These are phyloP conservation scores for Melanaphis sacchari DNA, from an alignment of 1,140 invertebrate species.

Conservation along the genomic window DNA sequence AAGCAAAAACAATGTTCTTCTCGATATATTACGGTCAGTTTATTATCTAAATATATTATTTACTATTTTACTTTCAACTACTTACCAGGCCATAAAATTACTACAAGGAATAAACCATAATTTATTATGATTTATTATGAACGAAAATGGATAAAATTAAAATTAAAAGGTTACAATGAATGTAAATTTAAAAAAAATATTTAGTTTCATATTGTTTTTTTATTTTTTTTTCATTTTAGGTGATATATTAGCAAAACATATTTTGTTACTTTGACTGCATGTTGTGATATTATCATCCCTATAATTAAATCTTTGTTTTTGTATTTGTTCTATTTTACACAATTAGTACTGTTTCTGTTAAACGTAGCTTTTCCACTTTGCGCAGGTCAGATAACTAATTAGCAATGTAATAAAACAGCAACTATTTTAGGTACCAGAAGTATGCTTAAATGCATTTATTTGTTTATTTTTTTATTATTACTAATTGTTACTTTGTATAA, in stretches of 20 bases:
- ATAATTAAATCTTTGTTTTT: neutral
- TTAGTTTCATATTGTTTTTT: neutral
- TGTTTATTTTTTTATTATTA: no score
- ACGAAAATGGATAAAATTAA: neutral
- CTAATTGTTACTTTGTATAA: no score
- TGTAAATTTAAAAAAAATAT: neutral
- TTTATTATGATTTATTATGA: conserved; percentile 1
- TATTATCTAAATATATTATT: neutral
- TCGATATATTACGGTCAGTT: no score
- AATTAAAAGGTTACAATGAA: neutral
- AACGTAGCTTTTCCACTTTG: neutral
- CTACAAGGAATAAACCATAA: neutral
- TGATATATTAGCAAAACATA: neutral
- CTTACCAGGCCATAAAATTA: neutral
- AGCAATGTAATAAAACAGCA: no score
- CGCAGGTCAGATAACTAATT: neutral
- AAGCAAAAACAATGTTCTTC: no score
- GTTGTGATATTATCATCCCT: neutral
- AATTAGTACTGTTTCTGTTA: neutral
- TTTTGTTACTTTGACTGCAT: neutral
- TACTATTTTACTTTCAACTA: neutral
- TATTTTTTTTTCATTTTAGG: neutral
- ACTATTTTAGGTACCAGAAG: no score
- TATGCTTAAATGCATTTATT: no score
- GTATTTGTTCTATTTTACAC: neutral